Conservation (phyloP, 2,888 invertebrate species). For the Hirtodrosophila duncani region DNA sequence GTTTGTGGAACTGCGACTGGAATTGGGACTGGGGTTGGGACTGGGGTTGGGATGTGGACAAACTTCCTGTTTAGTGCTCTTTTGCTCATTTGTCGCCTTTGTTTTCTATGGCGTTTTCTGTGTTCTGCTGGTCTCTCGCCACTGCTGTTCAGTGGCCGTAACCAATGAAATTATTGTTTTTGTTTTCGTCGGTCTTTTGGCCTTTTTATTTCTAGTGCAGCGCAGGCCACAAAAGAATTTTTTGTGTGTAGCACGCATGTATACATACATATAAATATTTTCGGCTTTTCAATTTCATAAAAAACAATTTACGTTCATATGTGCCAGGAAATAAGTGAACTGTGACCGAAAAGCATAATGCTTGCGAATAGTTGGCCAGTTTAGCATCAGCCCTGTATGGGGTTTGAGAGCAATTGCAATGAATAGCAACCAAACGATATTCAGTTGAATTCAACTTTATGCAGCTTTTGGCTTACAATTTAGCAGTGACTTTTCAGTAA, state of each 20-base stretch:
- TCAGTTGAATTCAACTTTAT: too few species aligned
- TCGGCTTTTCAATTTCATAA: constrained; percentile 1
- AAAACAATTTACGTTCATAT: neutral
- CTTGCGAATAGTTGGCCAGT: constrained; percentile 15
- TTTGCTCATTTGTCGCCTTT: constrained; percentile 10
- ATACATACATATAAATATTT: neutral
- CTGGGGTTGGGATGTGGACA: constrained; percentile 4
- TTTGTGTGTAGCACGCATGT: neutral
- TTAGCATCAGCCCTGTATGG: too few species aligned
- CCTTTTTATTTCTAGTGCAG: constrained; percentile 3
- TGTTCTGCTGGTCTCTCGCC: constrained; percentile 1
- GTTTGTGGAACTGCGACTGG: neutral
- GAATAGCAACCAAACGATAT: too few species aligned
- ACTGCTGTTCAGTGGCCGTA: constrained; percentile 36
- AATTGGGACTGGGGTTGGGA: constrained; percentile 14
- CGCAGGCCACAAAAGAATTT: constrained; percentile 6
- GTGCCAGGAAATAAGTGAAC: constrained; percentile 49
- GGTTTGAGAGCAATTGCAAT: too few species aligned
- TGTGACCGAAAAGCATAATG: constrained; percentile 40
- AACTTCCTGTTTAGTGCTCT: constrained; percentile 24
- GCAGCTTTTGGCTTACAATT: too few species aligned
- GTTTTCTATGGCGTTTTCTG: neutral
- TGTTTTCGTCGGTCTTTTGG: constrained; percentile 7
- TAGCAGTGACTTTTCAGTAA: too few species aligned
- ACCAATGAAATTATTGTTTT: constrained; percentile 42